These are phyloP conservation scores for Ctenoplectra terminalis DNA, from an alignment of 1,140 invertebrate species.

Conservation along the genomic window DNA sequence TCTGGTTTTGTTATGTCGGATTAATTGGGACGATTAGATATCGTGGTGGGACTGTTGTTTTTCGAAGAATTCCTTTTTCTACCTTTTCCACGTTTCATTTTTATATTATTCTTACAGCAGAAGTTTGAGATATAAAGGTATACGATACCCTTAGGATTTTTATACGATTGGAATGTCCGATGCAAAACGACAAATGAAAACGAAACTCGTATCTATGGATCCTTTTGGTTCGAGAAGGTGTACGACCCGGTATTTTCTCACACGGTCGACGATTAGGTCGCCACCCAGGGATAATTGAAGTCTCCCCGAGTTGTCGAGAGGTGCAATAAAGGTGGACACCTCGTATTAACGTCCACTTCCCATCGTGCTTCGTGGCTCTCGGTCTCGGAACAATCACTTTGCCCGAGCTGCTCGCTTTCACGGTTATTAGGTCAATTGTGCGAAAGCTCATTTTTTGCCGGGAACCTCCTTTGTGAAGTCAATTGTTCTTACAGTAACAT, in stretches of 20 bases:
- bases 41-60: not conserved
- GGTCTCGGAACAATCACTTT: constrained; percentile 42
- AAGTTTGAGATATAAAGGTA: not conserved
- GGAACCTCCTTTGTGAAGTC: not conserved
- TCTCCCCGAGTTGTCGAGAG: constrained; percentile 36
- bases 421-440: constrained; percentile 63
- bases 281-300: constrained; percentile 62
- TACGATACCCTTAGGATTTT: not conserved
- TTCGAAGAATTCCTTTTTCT: not conserved
- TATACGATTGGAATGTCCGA: not conserved
- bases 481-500: constrained; percentile 17
- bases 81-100: no score
- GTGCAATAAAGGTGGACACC: constrained; percentile 65
- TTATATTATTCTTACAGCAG: no score
- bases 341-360: constrained; percentile 55
- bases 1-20: constrained; percentile 6
- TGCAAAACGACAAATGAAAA: not conserved
- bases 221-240: not conserved
- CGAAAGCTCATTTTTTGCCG: constrained; percentile 54
- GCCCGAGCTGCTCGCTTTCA: constrained; percentile 49
- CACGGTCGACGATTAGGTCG: constrained; percentile 24
- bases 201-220: not conserved
- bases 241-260: constrained; percentile 50
- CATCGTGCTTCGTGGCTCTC: constrained; percentile 39
- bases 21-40: constrained; percentile 26